Evolutionary conservation across 2,113 vertebrate species (phyloP), one percentile per base, ranked within the genome.

Genomic region (Ornithorhynchus anatinus): DNA sequence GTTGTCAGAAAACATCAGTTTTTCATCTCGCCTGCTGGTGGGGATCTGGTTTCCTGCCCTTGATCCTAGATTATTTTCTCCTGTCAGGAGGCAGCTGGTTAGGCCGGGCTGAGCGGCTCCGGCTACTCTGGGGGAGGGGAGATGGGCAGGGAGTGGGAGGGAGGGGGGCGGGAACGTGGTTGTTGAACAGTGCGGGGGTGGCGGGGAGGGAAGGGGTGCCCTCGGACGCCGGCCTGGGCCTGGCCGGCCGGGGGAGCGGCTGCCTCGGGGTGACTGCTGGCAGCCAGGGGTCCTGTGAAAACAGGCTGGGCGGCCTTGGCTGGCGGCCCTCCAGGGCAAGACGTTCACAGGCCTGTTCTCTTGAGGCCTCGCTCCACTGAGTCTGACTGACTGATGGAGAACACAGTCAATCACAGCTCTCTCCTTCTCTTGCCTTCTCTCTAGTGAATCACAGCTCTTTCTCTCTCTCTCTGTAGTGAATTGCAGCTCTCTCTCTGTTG

Each of bases 281-380:
- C 89, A 82, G 89, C 23, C 1, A 88, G 70, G 90, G 91, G 92
- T 88, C 92, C 92, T 93, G 93, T 92, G 92, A 94, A 94, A 89
- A 84, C 38, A 1, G 66, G 50, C 52, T 23, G 86, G 81, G 88
- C 31, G 6, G 85, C 84, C 87, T 86, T 72, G 53, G 60, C 84
- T 94, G 93, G 94, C 92, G 0, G 8, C 17, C 42, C 85, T 92
- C 94, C 94, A 94, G 13, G 22, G 15, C 38, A 83, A 71, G 47
- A 87, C 44, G 61, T 83, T 94, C 91, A 86, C 89, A 92, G 88
- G 83, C 86, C 88, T 84, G 87, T 93, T 95, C 94, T 93, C 94
- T 94, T 91, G 91, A 86, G 52, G 74, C 64, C 84, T 72, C 72
- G 22, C 59, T 91, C 90, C 87, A 86, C 88, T 82, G 77, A 61